Evolutionary conservation across 2,797 vertebrate genomes (phyloP).

Genomic region (Mionectes olivaceus): DNA sequence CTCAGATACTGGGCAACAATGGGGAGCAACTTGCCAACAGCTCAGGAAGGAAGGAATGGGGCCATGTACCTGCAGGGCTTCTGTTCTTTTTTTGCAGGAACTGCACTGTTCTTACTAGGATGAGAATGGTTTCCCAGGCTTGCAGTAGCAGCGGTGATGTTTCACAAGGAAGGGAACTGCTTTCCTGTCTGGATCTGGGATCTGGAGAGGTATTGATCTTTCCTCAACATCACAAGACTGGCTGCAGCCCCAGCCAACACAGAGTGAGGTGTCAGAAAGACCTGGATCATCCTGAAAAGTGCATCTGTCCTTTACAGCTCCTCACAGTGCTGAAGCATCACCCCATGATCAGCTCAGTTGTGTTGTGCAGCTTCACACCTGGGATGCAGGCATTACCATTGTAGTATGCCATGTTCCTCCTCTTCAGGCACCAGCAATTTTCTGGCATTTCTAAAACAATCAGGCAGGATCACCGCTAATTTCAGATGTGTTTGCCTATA

Average conservation of each 20-base stretch:
- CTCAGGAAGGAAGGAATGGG: background rate
- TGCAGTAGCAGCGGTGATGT: background rate
- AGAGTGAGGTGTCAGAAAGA: background rate
- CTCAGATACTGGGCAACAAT: fast-evolving
- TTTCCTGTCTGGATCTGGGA: background rate
- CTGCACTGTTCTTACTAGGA: background rate
- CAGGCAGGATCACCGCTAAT: background rate
- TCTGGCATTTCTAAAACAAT: background rate
- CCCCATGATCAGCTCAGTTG: fast-evolving
- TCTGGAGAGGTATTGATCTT: background rate
- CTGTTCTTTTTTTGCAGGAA: background rate
- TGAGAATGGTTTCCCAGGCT: background rate
- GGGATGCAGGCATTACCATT: background rate
- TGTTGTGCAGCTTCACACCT: background rate
- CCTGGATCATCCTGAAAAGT: background rate
- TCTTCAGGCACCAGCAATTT: background rate
- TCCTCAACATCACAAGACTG: background rate
- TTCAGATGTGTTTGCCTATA: background rate
- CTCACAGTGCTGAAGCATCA: background rate
- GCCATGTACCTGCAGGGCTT: fast-evolving
- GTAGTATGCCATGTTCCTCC: background rate
- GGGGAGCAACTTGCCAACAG: background rate
- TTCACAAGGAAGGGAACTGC: background rate
- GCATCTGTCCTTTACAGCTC: background rate
- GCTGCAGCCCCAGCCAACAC: background rate